phyloP scores from a whole-genome alignment of 2,888 invertebrate genomes.

The Adela reaumurella region DNA sequence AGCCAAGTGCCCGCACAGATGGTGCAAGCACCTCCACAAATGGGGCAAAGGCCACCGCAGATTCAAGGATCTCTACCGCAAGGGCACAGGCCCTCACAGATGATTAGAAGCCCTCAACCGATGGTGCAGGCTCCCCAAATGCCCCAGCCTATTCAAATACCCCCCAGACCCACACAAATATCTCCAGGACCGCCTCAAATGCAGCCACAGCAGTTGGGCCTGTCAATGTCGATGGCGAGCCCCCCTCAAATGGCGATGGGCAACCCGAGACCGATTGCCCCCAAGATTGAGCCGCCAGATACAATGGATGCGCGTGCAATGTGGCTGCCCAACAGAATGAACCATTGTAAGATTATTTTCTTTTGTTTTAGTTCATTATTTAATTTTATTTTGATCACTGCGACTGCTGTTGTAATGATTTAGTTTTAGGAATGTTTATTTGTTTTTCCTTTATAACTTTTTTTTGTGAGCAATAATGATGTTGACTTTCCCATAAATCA shows the following conservation, averaged over 20 bases:
- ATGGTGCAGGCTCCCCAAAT: slow-evolving; percentile 23
- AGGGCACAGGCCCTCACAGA: slow-evolving; percentile 12
- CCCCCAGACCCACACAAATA: slow-evolving; percentile 33
- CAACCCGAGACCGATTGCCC: slow-evolving; percentile 45
- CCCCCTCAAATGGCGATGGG: slow-evolving; percentile 38
- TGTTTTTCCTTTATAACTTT: no score
- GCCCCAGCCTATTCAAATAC: slow-evolving; percentile 28
- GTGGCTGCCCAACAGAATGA: slow-evolving; percentile 65
- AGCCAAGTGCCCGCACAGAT: slow-evolving; percentile 7
- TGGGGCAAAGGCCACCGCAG: no score
- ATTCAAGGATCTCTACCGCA: no score
- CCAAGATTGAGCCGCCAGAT: slow-evolving; percentile 59
- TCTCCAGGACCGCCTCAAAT: slow-evolving; percentile 40
- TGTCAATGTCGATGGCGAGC: slow-evolving; percentile 37
- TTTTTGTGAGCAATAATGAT: no score
- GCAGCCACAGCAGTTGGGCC: slow-evolving; percentile 47
- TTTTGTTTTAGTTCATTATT: slow-evolving; percentile 15
- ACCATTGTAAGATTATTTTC: slow-evolving; percentile 60
- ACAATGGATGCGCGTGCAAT: slow-evolving; percentile 57
- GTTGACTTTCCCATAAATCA: no score
- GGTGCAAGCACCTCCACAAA: neutral
- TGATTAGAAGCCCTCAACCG: slow-evolving; percentile 11
- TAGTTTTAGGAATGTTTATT: no score
- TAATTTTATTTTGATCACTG: slow-evolving; percentile 17
- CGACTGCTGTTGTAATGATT: no score